phyloP scores from a whole-genome alignment of 2,888 invertebrate genomes.

The Perizoma affinitatum region DNA sequence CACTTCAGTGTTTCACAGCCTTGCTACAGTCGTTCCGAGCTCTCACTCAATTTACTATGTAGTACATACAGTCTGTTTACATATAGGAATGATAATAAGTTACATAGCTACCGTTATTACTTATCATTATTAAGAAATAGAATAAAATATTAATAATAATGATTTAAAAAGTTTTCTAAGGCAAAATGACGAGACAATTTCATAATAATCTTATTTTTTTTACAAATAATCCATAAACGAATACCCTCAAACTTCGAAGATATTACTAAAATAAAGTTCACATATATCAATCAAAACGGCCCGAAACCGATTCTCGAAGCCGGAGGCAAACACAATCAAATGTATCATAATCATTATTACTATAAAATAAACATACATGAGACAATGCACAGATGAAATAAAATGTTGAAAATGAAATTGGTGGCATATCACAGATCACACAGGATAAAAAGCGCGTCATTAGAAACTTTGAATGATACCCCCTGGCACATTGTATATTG shows the following conservation, averaged over 20 bases:
- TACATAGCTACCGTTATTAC: constrained; percentile 58
- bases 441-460: constrained; percentile 45
- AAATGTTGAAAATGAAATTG: constrained; percentile 36
- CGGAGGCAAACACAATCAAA: constrained; percentile 26
- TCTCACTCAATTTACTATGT: constrained; percentile 63
- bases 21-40: constrained; percentile 77
- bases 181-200: constrained; percentile 26
- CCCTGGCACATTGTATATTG: constrained; percentile 12
- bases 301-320: constrained; percentile 26
- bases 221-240: constrained; percentile 22
- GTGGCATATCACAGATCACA: constrained; percentile 63
- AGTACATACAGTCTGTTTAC: constrained; percentile 65
- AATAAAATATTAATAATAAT: constrained; percentile 28
- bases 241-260: constrained; percentile 16
- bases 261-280: constrained; percentile 21
- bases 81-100: constrained; percentile 73
- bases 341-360: constrained; percentile 14
- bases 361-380: constrained; percentile 22
- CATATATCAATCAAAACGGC: constrained; percentile 26
- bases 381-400: constrained; percentile 25
- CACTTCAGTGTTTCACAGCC: constrained; percentile 78
- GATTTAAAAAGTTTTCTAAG: constrained; percentile 23
- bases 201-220: constrained; percentile 33
- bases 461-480: constrained; percentile 46
- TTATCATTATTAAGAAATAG: constrained; percentile 34